Conservation (phyloP, 2,113 vertebrate genomes). For the Chlorodrepanis virens region DNA sequence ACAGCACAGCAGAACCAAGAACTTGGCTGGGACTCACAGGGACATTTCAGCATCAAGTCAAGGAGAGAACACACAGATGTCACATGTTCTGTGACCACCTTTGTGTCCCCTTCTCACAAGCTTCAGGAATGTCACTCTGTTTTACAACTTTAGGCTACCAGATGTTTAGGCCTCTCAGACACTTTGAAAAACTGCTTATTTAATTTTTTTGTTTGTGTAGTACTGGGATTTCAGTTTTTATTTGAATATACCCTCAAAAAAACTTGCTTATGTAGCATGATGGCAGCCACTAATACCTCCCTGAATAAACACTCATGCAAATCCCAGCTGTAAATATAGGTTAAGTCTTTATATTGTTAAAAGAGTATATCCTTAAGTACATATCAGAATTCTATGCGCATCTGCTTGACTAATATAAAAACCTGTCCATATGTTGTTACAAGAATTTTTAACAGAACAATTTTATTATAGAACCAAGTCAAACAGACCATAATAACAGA, state of each 20-base stretch:
- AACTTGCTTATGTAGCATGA: background rate
- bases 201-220: background rate
- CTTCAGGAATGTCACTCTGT: background rate
- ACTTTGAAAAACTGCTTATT: background rate
- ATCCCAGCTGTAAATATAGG: slow-evolving; percentile 37
- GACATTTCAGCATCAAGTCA: background rate
- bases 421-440: slow-evolving; percentile 2
- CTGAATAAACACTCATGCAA: background rate
- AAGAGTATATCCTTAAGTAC: slow-evolving; percentile 4
- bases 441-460: slow-evolving; percentile 16
- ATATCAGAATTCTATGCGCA: slow-evolving; percentile 7
- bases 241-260: background rate
- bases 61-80: background rate
- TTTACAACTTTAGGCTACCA: background rate
- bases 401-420: slow-evolving; percentile 16
- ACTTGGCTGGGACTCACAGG: background rate
- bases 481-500: background rate
- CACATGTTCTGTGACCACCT: background rate
- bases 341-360: slow-evolving; percentile 30
- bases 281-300: background rate
- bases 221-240: background rate
- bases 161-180: background rate
- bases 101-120: background rate
- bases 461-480: slow-evolving; percentile 34
- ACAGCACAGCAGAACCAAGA: background rate